These are phyloP conservation scores for Acleris sparsana DNA, from an alignment of 2,888 invertebrate species.

Conservation along the genomic window DNA sequence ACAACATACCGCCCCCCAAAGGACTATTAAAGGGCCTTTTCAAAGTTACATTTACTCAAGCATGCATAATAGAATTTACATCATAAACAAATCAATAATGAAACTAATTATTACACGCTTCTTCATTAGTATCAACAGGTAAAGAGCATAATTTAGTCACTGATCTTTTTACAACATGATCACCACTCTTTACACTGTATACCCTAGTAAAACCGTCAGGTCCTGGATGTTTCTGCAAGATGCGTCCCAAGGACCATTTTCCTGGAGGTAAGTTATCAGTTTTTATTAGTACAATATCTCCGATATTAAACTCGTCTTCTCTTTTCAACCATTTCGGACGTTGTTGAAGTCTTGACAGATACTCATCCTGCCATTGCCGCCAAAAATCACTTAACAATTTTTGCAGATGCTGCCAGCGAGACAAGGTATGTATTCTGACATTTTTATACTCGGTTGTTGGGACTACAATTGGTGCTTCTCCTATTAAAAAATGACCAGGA, in stretches of 20 bases:
- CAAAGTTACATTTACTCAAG: too few relatives aligned
- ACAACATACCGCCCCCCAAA: too few relatives aligned
- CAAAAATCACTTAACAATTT: constrained; percentile 36
- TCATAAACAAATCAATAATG: background rate
- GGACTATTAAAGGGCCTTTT: too few relatives aligned
- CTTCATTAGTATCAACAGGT: background rate
- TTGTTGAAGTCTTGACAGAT: constrained; percentile 35
- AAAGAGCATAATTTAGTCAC: constrained; percentile 14
- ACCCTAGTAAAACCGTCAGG: constrained; percentile 11
- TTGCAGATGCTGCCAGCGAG: constrained; percentile 36
- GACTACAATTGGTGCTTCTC: too few relatives aligned
- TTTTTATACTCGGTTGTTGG: background rate
- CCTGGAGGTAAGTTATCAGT: constrained; percentile 34
- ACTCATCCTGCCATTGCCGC: constrained; percentile 38
- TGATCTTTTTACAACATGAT: constrained; percentile 5
- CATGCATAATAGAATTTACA: background rate
- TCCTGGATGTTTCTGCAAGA: constrained; percentile 24
- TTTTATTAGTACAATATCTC: constrained; percentile 37
- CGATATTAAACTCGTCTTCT: constrained; percentile 33
- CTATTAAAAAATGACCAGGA: constrained; percentile 11
- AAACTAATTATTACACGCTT: background rate
- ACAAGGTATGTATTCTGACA: background rate
- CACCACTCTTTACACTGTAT: constrained; percentile 9
- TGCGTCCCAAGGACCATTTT: constrained; percentile 35
- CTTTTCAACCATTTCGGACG: constrained; percentile 38